Percentiles rank a stretch among this genome's conserved stretches.
Evolutionary conservation across 2,888 invertebrate species (phyloP).

Genomic region (Helicoverpa assulta): DNA sequence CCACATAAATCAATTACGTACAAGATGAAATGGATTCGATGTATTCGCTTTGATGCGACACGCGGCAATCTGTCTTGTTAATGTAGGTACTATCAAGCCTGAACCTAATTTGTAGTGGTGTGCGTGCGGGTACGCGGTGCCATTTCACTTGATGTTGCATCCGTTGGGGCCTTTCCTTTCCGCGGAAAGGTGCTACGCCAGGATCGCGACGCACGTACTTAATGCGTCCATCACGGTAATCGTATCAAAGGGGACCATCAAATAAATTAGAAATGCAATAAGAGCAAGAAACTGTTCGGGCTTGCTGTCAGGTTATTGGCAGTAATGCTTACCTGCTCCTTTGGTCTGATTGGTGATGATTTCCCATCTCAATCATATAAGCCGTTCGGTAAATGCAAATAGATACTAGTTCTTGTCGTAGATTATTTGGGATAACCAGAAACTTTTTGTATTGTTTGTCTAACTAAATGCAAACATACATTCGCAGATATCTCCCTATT

Average conservation of each 20-base stretch:
- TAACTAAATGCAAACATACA: no score
- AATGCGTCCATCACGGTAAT: conserved; percentile 19
- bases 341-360: no score
- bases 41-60: conserved; percentile 1
- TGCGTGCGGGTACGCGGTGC: conserved; percentile 21
- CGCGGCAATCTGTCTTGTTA: conserved; percentile 25
- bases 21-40: conserved; percentile 17
- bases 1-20: conserved; percentile 14
- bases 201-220: conserved; percentile 27
- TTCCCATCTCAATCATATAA: no score
- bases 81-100: conserved; percentile 21
- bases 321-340: no score
- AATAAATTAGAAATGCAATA: conserved; percentile 13
- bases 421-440: no score
- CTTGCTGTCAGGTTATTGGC: background rate
- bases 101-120: conserved; percentile 24
- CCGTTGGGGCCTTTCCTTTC: conserved; percentile 21
- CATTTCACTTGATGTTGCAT: conserved; percentile 36
- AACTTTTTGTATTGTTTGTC: no score
- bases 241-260: background rate
- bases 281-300: background rate
- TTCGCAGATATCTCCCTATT: no score
- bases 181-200: conserved; percentile 14
- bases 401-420: no score
- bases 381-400: no score